Evolutionary conservation across 1,140 invertebrate genomes (phyloP).

Genomic region (Idris sp.): DNA sequence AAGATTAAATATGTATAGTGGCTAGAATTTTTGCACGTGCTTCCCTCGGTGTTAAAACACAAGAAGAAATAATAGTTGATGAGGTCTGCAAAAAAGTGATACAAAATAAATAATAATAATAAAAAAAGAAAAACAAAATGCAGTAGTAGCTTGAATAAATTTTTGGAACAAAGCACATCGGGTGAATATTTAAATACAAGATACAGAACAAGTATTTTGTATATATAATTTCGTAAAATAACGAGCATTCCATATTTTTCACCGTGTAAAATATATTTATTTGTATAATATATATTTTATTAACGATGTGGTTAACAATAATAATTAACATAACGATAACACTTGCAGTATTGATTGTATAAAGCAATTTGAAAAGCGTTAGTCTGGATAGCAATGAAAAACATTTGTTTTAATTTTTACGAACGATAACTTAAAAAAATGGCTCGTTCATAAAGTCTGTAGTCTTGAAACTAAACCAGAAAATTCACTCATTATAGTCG

Average conservation of each 20-base stretch:
- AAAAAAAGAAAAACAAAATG: slow-evolving; percentile 20
- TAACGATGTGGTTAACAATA: slow-evolving; percentile 29
- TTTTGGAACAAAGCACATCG: slow-evolving; percentile 33
- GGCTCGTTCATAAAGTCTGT: background rate
- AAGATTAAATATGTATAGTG: slow-evolving; percentile 12
- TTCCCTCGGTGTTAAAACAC: slow-evolving; percentile 28
- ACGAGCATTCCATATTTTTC: slow-evolving; percentile 57
- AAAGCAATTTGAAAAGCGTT: slow-evolving; percentile 35
- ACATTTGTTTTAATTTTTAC: slow-evolving; percentile 27
- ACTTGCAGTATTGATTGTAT: slow-evolving; percentile 51
- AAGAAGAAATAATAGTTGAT: slow-evolving; percentile 23
- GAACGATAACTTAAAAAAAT: too few species aligned
- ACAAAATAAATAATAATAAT: slow-evolving; percentile 10
- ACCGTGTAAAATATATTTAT: slow-evolving; percentile 55
- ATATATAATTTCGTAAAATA: slow-evolving; percentile 45
- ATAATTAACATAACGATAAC: slow-evolving; percentile 35
- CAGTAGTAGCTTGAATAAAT: slow-evolving; percentile 18
- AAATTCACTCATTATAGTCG: too few species aligned
- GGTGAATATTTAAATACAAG: slow-evolving; percentile 46
- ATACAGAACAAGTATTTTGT: slow-evolving; percentile 50
- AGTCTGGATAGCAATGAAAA: slow-evolving; percentile 18
- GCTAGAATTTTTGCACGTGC: slow-evolving; percentile 27
- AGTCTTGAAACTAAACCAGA: background rate
- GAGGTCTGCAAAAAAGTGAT: slow-evolving; percentile 1
- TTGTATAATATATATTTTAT: slow-evolving; percentile 59